phyloP scores from a whole-genome alignment of 2,888 invertebrate genomes.

The Phaedon cochleariae region DNA sequence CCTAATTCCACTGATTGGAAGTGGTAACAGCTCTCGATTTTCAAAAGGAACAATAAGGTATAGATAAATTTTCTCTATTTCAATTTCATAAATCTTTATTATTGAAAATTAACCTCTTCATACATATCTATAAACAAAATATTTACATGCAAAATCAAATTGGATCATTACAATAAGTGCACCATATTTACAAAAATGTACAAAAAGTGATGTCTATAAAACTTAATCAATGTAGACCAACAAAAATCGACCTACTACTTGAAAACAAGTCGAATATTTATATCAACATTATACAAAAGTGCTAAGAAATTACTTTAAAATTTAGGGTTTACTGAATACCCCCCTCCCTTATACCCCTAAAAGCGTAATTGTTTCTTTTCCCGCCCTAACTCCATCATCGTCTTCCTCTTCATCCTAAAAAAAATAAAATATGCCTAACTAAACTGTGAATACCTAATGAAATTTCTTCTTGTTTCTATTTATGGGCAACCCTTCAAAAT shows the following conservation, averaged over 20 bases:
- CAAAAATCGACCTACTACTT: neutral
- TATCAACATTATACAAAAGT: neutral
- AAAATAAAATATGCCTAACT: constrained; percentile 1
- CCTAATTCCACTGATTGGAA: too few species aligned
- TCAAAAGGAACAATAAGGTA: too few species aligned
- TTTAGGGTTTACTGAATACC: constrained; percentile 17
- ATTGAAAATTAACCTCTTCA: neutral
- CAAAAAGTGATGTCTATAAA: constrained; percentile 6
- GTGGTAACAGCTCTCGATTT: too few species aligned
- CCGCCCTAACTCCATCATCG: constrained; percentile 49
- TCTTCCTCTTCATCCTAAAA: constrained; percentile 60
- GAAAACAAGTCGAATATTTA: neutral
- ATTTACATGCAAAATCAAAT: neutral
- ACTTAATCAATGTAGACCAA: neutral
- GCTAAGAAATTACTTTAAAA: neutral
- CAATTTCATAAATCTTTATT: neutral
- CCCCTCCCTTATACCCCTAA: constrained; percentile 55
- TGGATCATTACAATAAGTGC: neutral
- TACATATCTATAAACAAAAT: neutral
- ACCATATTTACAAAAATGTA: constrained; percentile 28
- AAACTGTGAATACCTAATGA: neutral
- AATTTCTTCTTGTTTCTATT: too few species aligned
- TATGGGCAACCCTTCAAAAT: too few species aligned
- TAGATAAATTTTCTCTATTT: too few species aligned
- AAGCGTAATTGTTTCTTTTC: constrained; percentile 57